Conservation (phyloP, 2,888 invertebrate genomes). For the Incurvaria masculella region DNA sequence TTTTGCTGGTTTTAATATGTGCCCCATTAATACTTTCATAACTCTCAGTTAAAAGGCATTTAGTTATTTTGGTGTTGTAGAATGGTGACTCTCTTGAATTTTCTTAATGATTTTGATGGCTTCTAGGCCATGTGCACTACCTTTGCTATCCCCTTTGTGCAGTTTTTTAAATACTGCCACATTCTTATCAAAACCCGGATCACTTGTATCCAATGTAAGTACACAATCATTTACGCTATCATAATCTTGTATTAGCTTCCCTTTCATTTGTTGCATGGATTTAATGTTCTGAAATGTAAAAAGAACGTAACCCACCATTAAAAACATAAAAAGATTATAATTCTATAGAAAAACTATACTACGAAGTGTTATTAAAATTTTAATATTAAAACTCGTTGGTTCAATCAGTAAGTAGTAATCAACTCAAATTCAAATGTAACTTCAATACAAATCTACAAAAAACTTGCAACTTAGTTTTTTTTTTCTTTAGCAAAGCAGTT, state of each 20-base stretch:
- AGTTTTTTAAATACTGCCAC: conserved; percentile 2
- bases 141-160: neutral
- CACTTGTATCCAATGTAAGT: conserved; percentile 4
- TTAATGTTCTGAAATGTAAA: conserved; percentile 4
- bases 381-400: too few species aligned
- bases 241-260: conserved; percentile 1
- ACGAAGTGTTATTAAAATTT: too few species aligned
- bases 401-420: too few species aligned
- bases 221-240: conserved; percentile 2
- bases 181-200: neutral
- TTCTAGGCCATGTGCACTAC: neutral
- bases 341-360: too few species aligned
- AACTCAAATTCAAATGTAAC: too few species aligned
- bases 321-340: too few species aligned
- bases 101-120: conserved; percentile 4
- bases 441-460: too few species aligned
- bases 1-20: too few species aligned
- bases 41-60: too few species aligned
- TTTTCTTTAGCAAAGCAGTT: too few species aligned
- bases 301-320: neutral
- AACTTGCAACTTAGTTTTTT: too few species aligned
- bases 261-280: neutral
- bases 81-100: conserved; percentile 2
- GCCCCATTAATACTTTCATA: too few species aligned
- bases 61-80: neutral